Evolutionary conservation across 2,797 vertebrate species (phyloP).

Genomic region (Catamblyrhynchus diadema): DNA sequence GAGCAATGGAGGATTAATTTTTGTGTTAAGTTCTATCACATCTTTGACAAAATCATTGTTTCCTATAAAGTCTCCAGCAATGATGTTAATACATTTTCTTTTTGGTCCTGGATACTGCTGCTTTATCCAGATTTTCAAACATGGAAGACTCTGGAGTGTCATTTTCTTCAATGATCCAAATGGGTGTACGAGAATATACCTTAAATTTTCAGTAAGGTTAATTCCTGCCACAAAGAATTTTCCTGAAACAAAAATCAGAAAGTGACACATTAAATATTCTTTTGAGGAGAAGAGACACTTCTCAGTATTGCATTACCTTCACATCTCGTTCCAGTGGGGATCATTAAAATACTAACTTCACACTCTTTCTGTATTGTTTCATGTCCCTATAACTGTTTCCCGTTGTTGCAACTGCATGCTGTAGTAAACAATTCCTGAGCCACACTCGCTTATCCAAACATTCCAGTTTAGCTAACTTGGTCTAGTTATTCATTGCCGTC

Average conservation of each 20-base stretch:
- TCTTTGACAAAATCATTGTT: conserved; percentile 76
- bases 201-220: conserved; percentile 84
- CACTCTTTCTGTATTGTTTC: not conserved
- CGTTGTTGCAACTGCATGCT: not conserved
- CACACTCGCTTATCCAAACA: rapidly evolving
- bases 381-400: not conserved
- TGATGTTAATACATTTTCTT: conserved; percentile 82
- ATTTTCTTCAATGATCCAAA: conserved; percentile 78
- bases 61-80: conserved; percentile 90
- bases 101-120: conserved; percentile 80
- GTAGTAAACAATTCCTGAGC: not conserved
- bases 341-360: not conserved
- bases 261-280: not conserved
- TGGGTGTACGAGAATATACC: conserved; percentile 77
- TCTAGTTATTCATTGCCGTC: not conserved
- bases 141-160: conserved; percentile 78
- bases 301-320: not conserved
- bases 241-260: conserved; percentile 69
- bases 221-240: conserved; percentile 88
- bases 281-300: not conserved
- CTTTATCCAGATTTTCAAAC: conserved; percentile 80
- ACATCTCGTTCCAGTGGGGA: not conserved
- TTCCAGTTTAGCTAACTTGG: not conserved
- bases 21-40: conserved; percentile 84
- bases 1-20: conserved; percentile 66